phyloP scores from a whole-genome alignment of 1,140 invertebrate species.

The Zaprionus tsacasi region DNA sequence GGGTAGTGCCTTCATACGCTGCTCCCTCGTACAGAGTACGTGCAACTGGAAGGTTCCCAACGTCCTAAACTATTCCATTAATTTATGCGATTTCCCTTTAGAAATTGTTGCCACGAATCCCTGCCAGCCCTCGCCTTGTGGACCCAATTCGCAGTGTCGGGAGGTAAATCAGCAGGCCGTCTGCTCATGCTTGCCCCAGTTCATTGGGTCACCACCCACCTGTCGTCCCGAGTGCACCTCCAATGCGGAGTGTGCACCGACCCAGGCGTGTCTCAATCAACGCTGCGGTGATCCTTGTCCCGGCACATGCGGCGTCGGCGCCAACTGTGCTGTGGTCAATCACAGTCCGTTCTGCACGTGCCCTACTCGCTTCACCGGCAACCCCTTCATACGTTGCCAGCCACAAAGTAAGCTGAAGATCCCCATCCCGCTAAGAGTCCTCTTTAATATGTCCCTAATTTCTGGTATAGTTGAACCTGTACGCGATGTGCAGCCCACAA shows the following conservation, averaged over 20 bases:
- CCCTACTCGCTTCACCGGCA: slow-evolving; percentile 89
- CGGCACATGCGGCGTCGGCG: slow-evolving; percentile 90
- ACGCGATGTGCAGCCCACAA: slow-evolving; percentile 77
- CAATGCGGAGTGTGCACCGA: slow-evolving; percentile 89
- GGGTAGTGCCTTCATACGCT: slow-evolving; percentile 88
- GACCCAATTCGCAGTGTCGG: slow-evolving; percentile 91
- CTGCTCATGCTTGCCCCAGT: slow-evolving; percentile 88
- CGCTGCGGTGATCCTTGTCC: slow-evolving; percentile 91
- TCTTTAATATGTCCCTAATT: not conserved
- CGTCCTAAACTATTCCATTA: slow-evolving; percentile 5
- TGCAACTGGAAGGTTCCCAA: slow-evolving; percentile 75
- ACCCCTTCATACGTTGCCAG: slow-evolving; percentile 90
- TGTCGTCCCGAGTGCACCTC: slow-evolving; percentile 90
- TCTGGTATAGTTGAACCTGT: slow-evolving; percentile 83
- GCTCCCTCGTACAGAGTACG: slow-evolving; percentile 85
- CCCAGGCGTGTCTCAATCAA: slow-evolving; percentile 88
- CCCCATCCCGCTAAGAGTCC: not conserved
- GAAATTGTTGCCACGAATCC: slow-evolving; percentile 85
- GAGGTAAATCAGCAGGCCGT: slow-evolving; percentile 87
- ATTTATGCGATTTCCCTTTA: slow-evolving; percentile 86
- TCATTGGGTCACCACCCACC: slow-evolving; percentile 88
- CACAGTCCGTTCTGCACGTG: slow-evolving; percentile 94
- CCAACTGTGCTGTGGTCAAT: slow-evolving; percentile 91
- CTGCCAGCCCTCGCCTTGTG: slow-evolving; percentile 92
- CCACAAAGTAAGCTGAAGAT: slow-evolving; percentile 84